Evolutionary conservation across 2,797 vertebrate genomes (phyloP).

Genomic region (Spinus pinus): DNA sequence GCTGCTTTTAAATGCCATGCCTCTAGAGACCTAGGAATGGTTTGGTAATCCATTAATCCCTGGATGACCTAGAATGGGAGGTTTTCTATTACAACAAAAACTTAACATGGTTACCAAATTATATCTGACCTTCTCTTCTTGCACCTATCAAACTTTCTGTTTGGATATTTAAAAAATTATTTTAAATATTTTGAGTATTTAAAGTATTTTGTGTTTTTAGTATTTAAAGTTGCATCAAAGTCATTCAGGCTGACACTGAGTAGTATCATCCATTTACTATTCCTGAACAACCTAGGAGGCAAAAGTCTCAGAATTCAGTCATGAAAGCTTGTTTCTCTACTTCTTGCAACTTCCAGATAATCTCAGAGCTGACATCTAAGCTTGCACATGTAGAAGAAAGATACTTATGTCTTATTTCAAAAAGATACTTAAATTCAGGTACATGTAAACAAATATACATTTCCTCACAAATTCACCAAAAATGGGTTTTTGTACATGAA

Average conservation of each 20-base stretch:
- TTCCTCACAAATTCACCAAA: neutral
- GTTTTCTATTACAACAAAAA: neutral
- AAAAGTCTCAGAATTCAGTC: neutral
- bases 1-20: neutral
- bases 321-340: neutral
- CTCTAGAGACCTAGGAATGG: neutral
- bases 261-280: neutral
- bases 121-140: neutral
- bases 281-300: neutral
- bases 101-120: neutral
- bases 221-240: neutral
- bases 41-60: neutral
- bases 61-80: neutral
- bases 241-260: neutral
- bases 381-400: neutral
- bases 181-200: neutral
- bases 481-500: neutral
- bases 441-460: accelerated
- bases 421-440: neutral
- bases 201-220: neutral
- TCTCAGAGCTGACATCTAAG: neutral
- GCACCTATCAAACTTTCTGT: neutral
- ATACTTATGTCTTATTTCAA: neutral
- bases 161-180: neutral
- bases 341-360: neutral